These are phyloP conservation scores for Fregata magnificens DNA, from an alignment of 2,113 vertebrate genomes.

Conservation along the genomic window DNA sequence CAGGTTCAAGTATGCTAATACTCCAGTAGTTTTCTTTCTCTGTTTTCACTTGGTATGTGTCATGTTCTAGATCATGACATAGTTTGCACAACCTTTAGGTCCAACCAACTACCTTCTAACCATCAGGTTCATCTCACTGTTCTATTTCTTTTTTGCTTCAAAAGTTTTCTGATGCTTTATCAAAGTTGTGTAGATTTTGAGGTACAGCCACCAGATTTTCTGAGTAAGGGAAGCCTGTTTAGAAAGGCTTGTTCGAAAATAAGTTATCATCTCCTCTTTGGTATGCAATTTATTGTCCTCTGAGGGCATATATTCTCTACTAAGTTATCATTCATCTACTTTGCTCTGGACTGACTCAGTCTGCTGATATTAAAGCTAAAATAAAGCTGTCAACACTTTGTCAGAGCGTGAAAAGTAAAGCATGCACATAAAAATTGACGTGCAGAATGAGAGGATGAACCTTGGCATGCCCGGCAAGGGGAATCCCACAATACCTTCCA, in stretches of 20 bases:
- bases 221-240: background rate
- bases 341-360: background rate
- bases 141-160: background rate
- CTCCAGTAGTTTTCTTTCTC: background rate
- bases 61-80: background rate
- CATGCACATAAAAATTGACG: background rate
- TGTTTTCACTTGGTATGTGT: background rate
- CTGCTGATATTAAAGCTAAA: slow-evolving; percentile 9
- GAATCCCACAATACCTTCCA: background rate
- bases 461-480: background rate
- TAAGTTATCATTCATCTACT: slow-evolving; percentile 22
- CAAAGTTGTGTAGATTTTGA: background rate
- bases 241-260: background rate
- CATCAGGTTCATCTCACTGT: background rate
- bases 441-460: background rate
- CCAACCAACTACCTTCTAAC: background rate
- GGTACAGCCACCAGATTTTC: background rate
- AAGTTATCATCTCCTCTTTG: background rate
- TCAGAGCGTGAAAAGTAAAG: slow-evolving; percentile 12
- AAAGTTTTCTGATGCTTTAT: background rate
- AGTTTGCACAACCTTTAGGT: background rate
- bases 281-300: slow-evolving; percentile 14
- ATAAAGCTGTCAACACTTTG: slow-evolving; percentile 45
- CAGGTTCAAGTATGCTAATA: background rate
- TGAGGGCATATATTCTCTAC: background rate